phyloP scores from a whole-genome alignment of 1,140 invertebrate genomes.

The Gonioctena quinquepunctata region DNA sequence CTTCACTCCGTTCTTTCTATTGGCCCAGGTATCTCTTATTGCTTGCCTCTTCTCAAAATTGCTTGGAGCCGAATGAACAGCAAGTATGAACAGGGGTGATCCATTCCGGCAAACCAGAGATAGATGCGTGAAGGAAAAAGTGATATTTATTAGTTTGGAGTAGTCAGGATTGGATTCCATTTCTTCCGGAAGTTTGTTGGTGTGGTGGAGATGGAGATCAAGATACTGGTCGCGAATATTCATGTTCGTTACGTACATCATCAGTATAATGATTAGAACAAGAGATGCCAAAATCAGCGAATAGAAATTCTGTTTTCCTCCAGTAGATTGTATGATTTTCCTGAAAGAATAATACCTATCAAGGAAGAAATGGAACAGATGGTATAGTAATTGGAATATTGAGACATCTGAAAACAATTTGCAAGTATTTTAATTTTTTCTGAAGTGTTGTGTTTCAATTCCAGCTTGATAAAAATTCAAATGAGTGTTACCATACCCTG shows the following conservation, averaged over 20 bases:
- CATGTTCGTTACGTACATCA: neutral
- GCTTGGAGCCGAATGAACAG: constrained; percentile 69
- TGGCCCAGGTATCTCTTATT: constrained; percentile 73
- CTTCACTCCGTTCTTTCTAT: constrained; percentile 39
- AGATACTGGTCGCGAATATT: neutral
- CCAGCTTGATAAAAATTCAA: too few species aligned
- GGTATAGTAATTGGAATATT: too few species aligned
- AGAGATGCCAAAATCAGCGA: neutral
- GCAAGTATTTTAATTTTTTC: too few species aligned
- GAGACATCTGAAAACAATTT: too few species aligned
- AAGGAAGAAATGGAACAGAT: too few species aligned
- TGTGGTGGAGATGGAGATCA: neutral
- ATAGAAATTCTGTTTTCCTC: neutral
- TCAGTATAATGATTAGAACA: neutral
- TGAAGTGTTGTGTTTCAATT: too few species aligned
- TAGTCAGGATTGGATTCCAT: neutral
- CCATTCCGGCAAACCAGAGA: constrained; percentile 1
- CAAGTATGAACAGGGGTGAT: constrained; percentile 57
- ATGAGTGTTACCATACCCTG: too few species aligned
- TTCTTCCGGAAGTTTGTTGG: neutral
- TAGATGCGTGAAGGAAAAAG: constrained; percentile 14
- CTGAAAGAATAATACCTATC: neutral
- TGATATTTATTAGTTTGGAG: neutral
- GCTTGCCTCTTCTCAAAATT: constrained; percentile 64
- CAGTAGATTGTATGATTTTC: neutral